Percentiles rank a stretch among this genome's conserved stretches.
Evolutionary conservation across 2,888 invertebrate genomes (phyloP).

Genomic region (Drosophila cracens): DNA sequence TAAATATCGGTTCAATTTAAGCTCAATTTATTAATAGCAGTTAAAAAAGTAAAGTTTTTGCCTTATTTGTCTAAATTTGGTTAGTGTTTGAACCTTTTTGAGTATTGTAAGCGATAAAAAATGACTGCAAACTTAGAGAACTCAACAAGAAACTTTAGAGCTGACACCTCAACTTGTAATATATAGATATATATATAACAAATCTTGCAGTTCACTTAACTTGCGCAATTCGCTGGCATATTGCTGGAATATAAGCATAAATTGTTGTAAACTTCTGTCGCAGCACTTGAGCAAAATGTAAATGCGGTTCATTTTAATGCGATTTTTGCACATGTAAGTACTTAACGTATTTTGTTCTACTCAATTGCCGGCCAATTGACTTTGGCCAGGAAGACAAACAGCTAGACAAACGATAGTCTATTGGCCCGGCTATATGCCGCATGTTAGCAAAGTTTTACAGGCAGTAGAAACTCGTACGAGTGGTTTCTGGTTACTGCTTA

Average conservation of each 20-base stretch:
- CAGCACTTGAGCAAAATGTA: constrained; percentile 46
- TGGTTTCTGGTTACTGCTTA: constrained; percentile 21
- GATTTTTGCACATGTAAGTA: constrained; percentile 39
- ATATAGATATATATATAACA: neutral
- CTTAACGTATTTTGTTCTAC: constrained; percentile 64
- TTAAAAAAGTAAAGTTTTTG: neutral
- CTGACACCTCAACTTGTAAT: neutral
- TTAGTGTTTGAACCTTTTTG: neutral
- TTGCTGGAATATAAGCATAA: constrained; percentile 1
- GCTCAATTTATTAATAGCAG: neutral
- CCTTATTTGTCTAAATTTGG: neutral
- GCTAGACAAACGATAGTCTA: constrained; percentile 5
- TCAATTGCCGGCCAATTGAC: constrained; percentile 64
- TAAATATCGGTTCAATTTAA: neutral
- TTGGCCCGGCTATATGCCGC: constrained; percentile 25
- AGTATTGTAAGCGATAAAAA: neutral
- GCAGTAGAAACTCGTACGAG: constrained; percentile 34
- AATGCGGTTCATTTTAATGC: constrained; percentile 60
- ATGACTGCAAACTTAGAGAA: neutral
- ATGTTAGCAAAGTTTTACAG: constrained; percentile 32
- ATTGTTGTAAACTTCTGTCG: constrained; percentile 38
- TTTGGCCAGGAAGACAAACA: constrained; percentile 25
- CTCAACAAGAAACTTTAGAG: neutral
- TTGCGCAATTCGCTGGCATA: constrained; percentile 2
- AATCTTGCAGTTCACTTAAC: neutral